phyloP scores from a whole-genome alignment of 1,140 invertebrate species.

The Ephestia elutella region DNA sequence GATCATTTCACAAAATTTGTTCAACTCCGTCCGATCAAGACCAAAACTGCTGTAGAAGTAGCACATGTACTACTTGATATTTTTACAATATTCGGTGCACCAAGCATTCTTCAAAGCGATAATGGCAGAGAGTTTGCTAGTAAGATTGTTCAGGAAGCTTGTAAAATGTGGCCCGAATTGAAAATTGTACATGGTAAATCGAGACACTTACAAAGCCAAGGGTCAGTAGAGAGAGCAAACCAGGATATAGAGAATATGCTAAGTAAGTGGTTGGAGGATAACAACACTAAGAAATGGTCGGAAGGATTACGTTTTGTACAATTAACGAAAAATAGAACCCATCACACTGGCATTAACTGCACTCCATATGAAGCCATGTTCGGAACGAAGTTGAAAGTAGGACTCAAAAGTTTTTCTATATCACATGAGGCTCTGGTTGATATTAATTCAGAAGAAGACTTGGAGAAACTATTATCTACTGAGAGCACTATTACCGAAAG shows the following conservation, averaged over 20 bases:
- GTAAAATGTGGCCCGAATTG: neutral
- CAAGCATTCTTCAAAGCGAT: neutral
- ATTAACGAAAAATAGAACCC: slow-evolving; percentile 37
- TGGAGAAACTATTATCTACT: neutral
- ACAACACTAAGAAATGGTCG: slow-evolving; percentile 7
- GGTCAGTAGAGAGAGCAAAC: neutral
- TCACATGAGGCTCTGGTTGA: slow-evolving; percentile 3
- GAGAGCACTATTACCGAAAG: too few species aligned
- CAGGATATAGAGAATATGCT: slow-evolving; percentile 4
- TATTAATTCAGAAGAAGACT: neutral
- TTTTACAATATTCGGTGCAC: neutral
- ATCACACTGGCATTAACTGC: slow-evolving; percentile 29
- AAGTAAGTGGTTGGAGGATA: slow-evolving; percentile 2
- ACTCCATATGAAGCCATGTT: slow-evolving; percentile 40
- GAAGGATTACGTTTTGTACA: slow-evolving; percentile 29
- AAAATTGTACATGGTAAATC: neutral
- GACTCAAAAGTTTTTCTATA: slow-evolving; percentile 11
- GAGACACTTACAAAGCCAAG: neutral
- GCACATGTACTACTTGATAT: neutral
- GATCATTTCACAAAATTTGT: slow-evolving; percentile 6
- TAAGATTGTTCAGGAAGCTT: neutral
- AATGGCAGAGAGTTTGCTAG: neutral
- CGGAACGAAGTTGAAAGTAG: slow-evolving; percentile 27
- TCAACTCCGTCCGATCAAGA: slow-evolving; percentile 1
- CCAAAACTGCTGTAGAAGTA: neutral